Evolutionary conservation across 92 coral and sea anemone genomes (phyloP).

Genomic region (Parazoanthus darwini): DNA sequence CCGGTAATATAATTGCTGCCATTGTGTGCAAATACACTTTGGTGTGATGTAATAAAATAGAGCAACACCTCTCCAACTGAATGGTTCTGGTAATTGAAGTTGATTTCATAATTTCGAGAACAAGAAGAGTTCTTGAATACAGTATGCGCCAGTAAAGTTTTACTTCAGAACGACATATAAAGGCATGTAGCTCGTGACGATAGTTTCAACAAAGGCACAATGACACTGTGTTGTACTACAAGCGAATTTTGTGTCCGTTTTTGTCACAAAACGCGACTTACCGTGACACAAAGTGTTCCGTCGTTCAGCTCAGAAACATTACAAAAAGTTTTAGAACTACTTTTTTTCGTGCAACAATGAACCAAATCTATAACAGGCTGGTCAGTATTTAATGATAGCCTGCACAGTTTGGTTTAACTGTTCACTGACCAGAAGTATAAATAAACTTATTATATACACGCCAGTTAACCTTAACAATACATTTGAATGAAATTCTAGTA

Average conservation of each 20-base stretch:
- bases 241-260: background rate
- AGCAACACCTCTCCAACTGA: constrained; percentile 8
- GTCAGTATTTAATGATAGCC: background rate
- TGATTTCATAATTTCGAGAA: constrained; percentile 4
- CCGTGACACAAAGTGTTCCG: background rate
- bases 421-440: background rate
- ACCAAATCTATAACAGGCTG: background rate
- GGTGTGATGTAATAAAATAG: background rate
- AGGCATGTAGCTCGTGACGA: background rate
- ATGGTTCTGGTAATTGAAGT: background rate
- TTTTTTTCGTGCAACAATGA: too few species aligned
- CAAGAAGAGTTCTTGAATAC: constrained; percentile 3
- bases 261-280: background rate
- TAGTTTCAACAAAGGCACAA: background rate
- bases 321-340: too few species aligned
- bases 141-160: background rate
- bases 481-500: background rate
- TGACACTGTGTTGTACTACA: background rate
- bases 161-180: background rate
- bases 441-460: background rate
- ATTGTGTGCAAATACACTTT: constrained; percentile 13
- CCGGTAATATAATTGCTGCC: background rate
- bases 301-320: background rate
- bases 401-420: background rate
- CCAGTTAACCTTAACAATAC: background rate